Percentiles rank a stretch among this genome's conserved stretches.
Evolutionary conservation across 2,797 vertebrate genomes (phyloP).

Genomic region (Urosaurus nigricauda): DNA sequence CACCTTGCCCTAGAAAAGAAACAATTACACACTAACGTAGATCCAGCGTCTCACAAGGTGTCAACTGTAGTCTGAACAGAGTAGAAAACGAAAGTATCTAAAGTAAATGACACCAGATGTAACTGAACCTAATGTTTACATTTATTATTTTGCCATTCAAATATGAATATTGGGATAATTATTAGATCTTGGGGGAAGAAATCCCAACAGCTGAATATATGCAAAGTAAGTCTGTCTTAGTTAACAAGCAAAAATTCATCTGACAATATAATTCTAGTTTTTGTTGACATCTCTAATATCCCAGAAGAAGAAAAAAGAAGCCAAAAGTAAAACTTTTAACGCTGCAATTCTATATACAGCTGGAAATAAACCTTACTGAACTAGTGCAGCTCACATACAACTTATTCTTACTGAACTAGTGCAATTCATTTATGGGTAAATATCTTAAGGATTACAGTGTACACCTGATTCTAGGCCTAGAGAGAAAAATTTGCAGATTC

Average conservation of each 20-base stretch:
- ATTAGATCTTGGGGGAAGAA: not conserved
- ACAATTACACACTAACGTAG: not conserved
- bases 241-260: not conserved
- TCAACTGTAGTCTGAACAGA: not conserved
- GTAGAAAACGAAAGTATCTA: not conserved
- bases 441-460: not conserved
- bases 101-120: not conserved
- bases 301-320: not conserved
- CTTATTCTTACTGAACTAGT: not conserved
- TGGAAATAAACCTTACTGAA: not conserved
- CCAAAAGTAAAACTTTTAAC: conserved; percentile 4
- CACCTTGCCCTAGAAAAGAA: not conserved
- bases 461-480: not conserved
- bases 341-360: not conserved
- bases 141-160: not conserved
- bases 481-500: not conserved
- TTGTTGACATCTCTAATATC: not conserved
- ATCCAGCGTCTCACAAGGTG: not conserved
- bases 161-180: not conserved
- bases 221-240: not conserved
- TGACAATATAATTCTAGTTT: not conserved
- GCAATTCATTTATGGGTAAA: not conserved
- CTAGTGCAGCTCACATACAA: too few relatives aligned
- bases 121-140: not conserved
- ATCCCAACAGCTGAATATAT: not conserved